Evolutionary conservation across 2,888 invertebrate species (phyloP), one percentile per base, ranked within the genome.

Genomic region (Ichneumoninae sp.): DNA sequence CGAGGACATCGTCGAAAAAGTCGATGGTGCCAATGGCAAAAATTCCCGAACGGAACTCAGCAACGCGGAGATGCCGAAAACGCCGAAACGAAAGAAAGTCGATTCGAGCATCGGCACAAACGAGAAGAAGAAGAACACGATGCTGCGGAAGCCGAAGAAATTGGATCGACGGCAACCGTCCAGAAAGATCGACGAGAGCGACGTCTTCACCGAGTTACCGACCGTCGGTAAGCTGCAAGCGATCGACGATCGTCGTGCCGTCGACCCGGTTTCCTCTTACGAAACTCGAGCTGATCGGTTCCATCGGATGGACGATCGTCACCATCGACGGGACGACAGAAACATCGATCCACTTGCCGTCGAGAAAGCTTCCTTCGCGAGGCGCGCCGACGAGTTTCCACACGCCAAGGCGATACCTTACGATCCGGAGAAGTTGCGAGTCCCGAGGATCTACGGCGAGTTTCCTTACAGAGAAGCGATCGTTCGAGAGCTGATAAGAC

Each of bases 331-430:
- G n/a, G 36, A 50, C 57, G 52, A 16, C 19, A 54, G 71, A 4
- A 72, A 79, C 30, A 52, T 65, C 44, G 22, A 70, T 33, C 8
- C 33, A 4, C 68, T 16, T 33, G 10, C 40, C 22, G 77, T 26
- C 54, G 65, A 68, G 22, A 78, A 80, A 26, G 16, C 26, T 30
- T 33, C 54, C 8, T 13, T 69, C n/a, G 6, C 66, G 16, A 65
- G 33, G 6, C 40, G 47, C 33, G 57, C 44, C 22, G 33, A 75
- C 7, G 80, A 77, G 36, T 78, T 83, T 75, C 84, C 84, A 0
- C 84, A 82, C 60, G 82, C 33, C 10, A 57, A 80, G 36, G 84
- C 84, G 26, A 69, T 79, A 19, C 83, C 79, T 0, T 72, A 57
- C 50, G 75, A 83, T 33, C 36, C 83, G 33, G 54, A 62, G 33